Conservation (phyloP, 2,888 invertebrate species). For the Ypsolopha sequella region DNA sequence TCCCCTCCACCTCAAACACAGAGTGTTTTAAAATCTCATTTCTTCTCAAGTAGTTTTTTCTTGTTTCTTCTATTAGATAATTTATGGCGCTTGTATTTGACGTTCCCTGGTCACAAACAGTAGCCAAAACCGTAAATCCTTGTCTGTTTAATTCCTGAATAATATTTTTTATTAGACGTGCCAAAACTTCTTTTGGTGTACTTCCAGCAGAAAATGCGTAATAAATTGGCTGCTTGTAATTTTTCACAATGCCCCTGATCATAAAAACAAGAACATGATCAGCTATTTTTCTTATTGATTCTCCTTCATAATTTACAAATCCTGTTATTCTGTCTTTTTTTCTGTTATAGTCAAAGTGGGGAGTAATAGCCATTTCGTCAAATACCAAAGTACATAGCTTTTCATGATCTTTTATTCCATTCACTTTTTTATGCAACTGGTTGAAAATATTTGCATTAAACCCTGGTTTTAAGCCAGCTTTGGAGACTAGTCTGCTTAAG, state of each 20-base stretch:
- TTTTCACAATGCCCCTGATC: constrained; percentile 11
- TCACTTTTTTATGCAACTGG: constrained; percentile 6
- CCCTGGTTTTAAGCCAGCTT: neutral
- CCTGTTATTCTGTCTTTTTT: constrained; percentile 8
- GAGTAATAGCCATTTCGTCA: constrained; percentile 6
- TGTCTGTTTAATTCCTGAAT: constrained; percentile 7
- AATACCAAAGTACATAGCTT: constrained; percentile 7
- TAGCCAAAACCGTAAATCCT: constrained; percentile 10
- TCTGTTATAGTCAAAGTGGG: constrained; percentile 8
- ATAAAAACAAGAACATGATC: constrained; percentile 13
- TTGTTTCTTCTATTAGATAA: constrained; percentile 5
- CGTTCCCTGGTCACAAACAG: constrained; percentile 13
- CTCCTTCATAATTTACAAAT: constrained; percentile 6
- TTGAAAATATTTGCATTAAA: constrained; percentile 12
- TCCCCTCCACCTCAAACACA: constrained; percentile 6
- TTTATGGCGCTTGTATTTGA: constrained; percentile 11
- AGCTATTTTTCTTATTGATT: constrained; percentile 3
- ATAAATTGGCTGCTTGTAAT: constrained; percentile 12
- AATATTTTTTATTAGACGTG: constrained; percentile 3
- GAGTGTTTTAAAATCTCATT: neutral
- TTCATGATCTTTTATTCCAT: constrained; percentile 6
- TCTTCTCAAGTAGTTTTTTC: constrained; percentile 8
- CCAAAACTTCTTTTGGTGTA: constrained; percentile 7
- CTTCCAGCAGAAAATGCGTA: constrained; percentile 9
- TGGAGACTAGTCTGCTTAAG: constrained; percentile 8